Base-by-base conservation (phyloP, 2,113 vertebrate genomes). In the Phaetusa simplex region DNA sequence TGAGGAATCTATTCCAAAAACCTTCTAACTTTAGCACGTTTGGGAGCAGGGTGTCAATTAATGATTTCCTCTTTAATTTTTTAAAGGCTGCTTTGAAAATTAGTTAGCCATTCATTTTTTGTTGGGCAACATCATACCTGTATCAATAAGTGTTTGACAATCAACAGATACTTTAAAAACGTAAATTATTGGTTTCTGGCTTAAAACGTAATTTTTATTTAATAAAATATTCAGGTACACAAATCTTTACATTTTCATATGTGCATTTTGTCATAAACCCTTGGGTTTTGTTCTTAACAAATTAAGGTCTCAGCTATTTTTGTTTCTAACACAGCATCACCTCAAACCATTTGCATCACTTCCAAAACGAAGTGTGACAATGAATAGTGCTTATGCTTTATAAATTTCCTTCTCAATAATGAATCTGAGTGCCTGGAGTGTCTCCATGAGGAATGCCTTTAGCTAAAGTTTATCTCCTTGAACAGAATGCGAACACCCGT, bases 401-500 rank as follows among this genome's bases (percentile, higher is more conserved):
- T 40, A 67, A 15, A n/a, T 71, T 38, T 78, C 1, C 10, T 50
- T 14, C 23, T 49, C 32, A 20, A 15, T 42, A 45, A n/a, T 27
- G 45, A 36, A 18, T 21, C 22, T 22, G n/a, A 22, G 32, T 5
- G 27, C 0, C 0, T 10, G 40, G 4, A 21, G 21, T 26, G 10
- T 53, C 19, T 62, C 13, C 40, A 10, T 5, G 43, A 55, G 36
- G 22, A 29, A 50, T 1, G 21, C 5, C 1, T 93, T 93, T 86
- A 34, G 27, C 19, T 15, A 1, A 69, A 49, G 7, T 40, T 36
- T n/a, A 11, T 22, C 45, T 56, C 13, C 26, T 11, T 13, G 43
- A 53, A 29, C 8, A 7, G 32, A 78, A 12, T 0, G 1, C 2
- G 0, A 1, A 8, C 7, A 21, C 2, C 19, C 18, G 1, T 3